phyloP scores from a whole-genome alignment of 2,113 vertebrate species.

The Phylloscopus trochilus region DNA sequence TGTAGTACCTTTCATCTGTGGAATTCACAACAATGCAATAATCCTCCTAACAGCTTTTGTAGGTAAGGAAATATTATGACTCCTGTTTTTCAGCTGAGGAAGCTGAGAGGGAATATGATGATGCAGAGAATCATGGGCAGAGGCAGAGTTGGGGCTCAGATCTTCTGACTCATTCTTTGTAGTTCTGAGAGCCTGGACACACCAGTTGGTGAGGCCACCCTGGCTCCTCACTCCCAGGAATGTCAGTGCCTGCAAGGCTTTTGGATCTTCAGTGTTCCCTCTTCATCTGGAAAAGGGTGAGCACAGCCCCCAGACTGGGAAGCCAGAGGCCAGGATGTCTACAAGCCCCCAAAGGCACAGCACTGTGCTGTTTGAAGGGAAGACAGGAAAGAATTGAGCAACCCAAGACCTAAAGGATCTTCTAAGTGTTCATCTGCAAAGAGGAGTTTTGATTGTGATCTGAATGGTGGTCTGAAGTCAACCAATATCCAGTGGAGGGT shows the following conservation, averaged over 20 bases:
- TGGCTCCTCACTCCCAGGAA: not conserved
- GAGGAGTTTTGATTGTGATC: not conserved
- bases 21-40: conserved; percentile 46
- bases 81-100: not conserved
- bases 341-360: not conserved
- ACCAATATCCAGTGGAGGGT: not conserved
- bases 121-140: not conserved
- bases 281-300: not conserved
- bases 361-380: not conserved
- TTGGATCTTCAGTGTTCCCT: not conserved
- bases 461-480: not conserved
- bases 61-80: not conserved
- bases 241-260: not conserved
- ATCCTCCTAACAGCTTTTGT: conserved; percentile 38
- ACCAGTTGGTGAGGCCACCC: not conserved
- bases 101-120: not conserved
- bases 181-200: not conserved
- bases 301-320: not conserved
- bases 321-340: not conserved
- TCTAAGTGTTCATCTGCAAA: not conserved
- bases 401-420: not conserved
- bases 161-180: conserved; percentile 7
- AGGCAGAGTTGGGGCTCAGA: not conserved
- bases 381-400: not conserved
- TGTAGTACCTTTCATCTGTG: conserved; percentile 52